Evolutionary conservation across 2,113 vertebrate species (phyloP).

Genomic region (Anolis sagrei): DNA sequence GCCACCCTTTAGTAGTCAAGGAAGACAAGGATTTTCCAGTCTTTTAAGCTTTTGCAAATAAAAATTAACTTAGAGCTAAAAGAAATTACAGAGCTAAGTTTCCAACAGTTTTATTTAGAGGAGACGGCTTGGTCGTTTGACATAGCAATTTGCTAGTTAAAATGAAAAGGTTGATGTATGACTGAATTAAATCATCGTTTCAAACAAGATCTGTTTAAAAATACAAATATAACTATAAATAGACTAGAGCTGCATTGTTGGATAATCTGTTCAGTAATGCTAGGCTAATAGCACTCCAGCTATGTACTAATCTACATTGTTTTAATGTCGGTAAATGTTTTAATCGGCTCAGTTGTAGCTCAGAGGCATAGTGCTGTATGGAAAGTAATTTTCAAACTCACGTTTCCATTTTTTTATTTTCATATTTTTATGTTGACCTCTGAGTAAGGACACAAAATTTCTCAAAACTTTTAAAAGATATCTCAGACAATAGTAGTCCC

Average conservation of each 20-base stretch:
- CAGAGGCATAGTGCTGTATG: conserved; percentile 43
- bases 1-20: not conserved
- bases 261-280: conserved; percentile 60
- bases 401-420: conserved; percentile 32
- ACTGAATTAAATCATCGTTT: conserved; percentile 62
- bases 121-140: conserved; percentile 48
- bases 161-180: conserved; percentile 59
- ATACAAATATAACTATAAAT: conserved; percentile 66
- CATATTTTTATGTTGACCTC: conserved; percentile 29
- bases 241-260: conserved; percentile 38
- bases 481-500: not conserved
- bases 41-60: conserved; percentile 35
- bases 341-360: conserved; percentile 66
- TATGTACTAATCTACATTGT: conserved; percentile 54
- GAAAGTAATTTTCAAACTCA: conserved; percentile 57
- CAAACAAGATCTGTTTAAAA: conserved; percentile 53
- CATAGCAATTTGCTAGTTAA: conserved; percentile 60
- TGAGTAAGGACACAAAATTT: not conserved
- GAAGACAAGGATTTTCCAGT: not conserved
- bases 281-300: conserved; percentile 54
- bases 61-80: conserved; percentile 46
- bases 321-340: conserved; percentile 58
- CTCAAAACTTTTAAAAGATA: conserved; percentile 2
- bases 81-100: conserved; percentile 34
- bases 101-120: conserved; percentile 58